Percentiles rank a stretch among this genome's conserved stretches.
These are phyloP conservation scores for Diorhabda sublineata DNA, from an alignment of 1,140 invertebrate species.

Conservation along the genomic window DNA sequence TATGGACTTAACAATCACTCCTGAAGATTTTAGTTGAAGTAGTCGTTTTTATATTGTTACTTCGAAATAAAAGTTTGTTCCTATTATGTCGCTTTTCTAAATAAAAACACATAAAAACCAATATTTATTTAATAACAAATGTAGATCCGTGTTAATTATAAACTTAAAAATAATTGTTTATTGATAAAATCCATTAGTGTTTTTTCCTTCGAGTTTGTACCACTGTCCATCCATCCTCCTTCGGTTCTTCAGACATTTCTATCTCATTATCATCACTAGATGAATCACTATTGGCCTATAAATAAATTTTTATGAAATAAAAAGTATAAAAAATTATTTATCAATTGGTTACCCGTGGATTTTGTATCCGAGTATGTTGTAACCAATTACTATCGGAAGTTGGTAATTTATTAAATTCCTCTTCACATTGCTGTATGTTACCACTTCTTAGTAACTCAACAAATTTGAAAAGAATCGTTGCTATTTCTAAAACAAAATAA, in stretches of 20 bases:
- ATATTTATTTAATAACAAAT: too few species aligned
- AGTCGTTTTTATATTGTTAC: too few species aligned
- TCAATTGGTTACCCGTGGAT: slow-evolving; percentile 21
- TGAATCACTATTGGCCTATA: slow-evolving; percentile 30
- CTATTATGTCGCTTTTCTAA: too few species aligned
- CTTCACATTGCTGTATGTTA: slow-evolving; percentile 41
- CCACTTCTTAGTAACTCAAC: slow-evolving; percentile 45
- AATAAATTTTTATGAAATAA: not conserved
- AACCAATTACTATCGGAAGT: slow-evolving; percentile 26
- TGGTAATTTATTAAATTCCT: slow-evolving; percentile 33
- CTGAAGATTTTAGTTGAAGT: slow-evolving; percentile 36
- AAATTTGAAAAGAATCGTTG: slow-evolving; percentile 49
- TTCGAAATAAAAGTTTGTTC: too few species aligned
- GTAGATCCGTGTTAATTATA: too few species aligned
- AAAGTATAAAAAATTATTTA: not conserved
- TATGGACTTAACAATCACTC: slow-evolving; percentile 31
- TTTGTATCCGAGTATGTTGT: slow-evolving; percentile 24
- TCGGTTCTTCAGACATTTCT: slow-evolving; percentile 28
- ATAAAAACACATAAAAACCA: too few species aligned
- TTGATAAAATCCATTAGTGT: not conserved
- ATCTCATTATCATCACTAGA: slow-evolving; percentile 47
- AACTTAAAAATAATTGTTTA: too few species aligned
- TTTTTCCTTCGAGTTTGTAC: slow-evolving; percentile 50
- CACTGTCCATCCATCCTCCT: slow-evolving; percentile 58
- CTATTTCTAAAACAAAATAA: slow-evolving; percentile 45